phyloP scores from a whole-genome alignment of 2,797 vertebrate genomes.

The Cyprinodon diabolis region DNA sequence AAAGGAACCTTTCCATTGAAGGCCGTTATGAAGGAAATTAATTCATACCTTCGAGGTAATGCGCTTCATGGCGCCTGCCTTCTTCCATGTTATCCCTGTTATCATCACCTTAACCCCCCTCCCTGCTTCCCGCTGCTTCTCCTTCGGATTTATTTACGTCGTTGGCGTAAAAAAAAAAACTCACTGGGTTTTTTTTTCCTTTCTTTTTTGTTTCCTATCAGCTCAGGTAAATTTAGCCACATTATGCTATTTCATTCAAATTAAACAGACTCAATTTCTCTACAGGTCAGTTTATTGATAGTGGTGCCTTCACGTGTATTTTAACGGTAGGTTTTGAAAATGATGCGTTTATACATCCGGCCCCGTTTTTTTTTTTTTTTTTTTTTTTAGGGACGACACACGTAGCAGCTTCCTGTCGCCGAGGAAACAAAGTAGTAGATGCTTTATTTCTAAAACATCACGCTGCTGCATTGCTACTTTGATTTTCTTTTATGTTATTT shows the following conservation, averaged over 20 bases:
- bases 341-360: constrained; percentile 35
- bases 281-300: not conserved
- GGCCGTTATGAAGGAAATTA: constrained; percentile 24
- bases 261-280: not conserved
- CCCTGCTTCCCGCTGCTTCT: constrained; percentile 8
- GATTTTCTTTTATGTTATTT: not conserved
- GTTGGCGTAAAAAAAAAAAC: constrained; percentile 5
- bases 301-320: not conserved
- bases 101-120: constrained; percentile 55
- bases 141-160: not conserved
- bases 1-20: not conserved
- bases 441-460: not conserved
- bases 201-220: not conserved
- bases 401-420: not conserved
- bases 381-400: not conserved
- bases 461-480: not conserved
- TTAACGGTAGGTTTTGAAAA: not conserved
- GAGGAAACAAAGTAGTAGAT: not conserved
- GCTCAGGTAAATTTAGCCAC: not conserved
- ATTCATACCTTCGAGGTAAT: constrained; percentile 36
- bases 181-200: not conserved
- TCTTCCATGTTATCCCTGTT: constrained; percentile 54
- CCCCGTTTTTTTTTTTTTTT: constrained; percentile 3
- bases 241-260: not conserved
- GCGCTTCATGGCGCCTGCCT: constrained; percentile 66